phyloP scores from a whole-genome alignment of 1,140 invertebrate genomes.

The Rhopalosiphum padi region DNA sequence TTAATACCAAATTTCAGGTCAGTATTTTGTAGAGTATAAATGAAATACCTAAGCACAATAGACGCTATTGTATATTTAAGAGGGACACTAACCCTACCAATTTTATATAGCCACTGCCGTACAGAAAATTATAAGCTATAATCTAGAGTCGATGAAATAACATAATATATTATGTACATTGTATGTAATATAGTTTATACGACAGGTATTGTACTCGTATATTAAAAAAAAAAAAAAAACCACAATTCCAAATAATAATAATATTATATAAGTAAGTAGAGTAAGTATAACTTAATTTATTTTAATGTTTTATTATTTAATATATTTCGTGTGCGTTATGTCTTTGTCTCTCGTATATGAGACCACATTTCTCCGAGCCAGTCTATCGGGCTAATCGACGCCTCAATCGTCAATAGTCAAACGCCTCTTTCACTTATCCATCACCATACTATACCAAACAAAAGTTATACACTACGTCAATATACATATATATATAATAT shows the following conservation, averaged over 20 bases:
- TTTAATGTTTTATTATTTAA: background rate
- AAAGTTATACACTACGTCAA: too few species aligned
- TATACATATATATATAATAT: too few species aligned
- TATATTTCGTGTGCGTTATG: background rate
- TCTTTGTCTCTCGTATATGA: background rate
- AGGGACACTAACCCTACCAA: background rate
- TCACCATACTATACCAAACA: background rate
- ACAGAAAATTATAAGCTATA: background rate
- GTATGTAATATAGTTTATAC: background rate
- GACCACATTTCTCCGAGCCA: background rate
- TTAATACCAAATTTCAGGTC: background rate
- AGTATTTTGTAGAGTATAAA: slow-evolving; percentile 3
- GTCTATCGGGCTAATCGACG: background rate
- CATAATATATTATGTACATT: background rate
- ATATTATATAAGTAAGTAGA: background rate
- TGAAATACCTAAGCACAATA: slow-evolving; percentile 16
- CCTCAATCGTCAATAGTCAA: background rate
- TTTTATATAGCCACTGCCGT: background rate
- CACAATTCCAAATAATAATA: background rate
- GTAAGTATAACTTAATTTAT: background rate
- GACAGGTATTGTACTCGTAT: background rate
- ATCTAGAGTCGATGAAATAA: background rate
- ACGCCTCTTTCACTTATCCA: background rate
- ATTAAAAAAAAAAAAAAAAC: background rate
- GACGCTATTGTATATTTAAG: slow-evolving; percentile 11